Evolutionary conservation across 2,888 invertebrate genomes (phyloP).

Genomic region (Mesorhabditis belari): DNA sequence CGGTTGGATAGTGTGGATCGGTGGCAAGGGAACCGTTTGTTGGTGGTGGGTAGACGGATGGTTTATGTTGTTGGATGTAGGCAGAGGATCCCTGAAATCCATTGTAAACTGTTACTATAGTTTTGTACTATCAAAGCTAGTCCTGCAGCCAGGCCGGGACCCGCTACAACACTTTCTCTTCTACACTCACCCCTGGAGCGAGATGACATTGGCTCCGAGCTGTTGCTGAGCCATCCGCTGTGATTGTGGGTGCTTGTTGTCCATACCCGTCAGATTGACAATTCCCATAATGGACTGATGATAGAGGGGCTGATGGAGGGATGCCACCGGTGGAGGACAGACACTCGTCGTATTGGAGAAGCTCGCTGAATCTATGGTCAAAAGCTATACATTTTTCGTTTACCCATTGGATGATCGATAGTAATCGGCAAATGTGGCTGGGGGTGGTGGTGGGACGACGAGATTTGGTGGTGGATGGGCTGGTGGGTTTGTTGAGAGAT

Average conservation of each 20-base stretch:
- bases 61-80: background rate
- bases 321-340: background rate
- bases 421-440: background rate
- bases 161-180: no score
- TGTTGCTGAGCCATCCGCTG: background rate
- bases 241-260: no score
- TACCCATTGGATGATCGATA: background rate
- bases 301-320: no score
- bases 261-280: no score
- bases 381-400: background rate
- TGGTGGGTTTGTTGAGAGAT: background rate
- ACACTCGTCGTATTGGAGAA: background rate
- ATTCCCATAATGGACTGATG: no score
- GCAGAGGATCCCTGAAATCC: no score
- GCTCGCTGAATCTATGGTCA: background rate
- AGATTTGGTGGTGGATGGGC: background rate
- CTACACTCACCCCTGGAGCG: no score
- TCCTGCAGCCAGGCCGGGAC: no score
- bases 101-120: no score
- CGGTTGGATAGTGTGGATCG: background rate
- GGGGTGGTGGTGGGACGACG: background rate
- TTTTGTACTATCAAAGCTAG: no score
- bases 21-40: background rate
- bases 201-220: no score
- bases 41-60: background rate